phyloP scores from a whole-genome alignment of 2,797 vertebrate species.

The Acanthornis magna region DNA sequence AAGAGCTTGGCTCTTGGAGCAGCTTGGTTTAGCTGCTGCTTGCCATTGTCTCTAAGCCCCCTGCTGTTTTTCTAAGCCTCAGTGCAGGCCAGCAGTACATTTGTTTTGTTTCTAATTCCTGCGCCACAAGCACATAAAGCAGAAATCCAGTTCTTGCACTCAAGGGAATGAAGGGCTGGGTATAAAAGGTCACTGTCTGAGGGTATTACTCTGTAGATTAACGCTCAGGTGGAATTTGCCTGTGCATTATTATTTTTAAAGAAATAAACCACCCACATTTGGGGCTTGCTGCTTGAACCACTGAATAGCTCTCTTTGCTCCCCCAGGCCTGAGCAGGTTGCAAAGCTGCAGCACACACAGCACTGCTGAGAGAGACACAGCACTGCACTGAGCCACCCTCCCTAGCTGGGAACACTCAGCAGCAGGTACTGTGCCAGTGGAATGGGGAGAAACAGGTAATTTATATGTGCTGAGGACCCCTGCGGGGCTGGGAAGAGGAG shows the following conservation, averaged over 20 bases:
- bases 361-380: not conserved
- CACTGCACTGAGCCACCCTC: not conserved
- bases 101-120: constrained; percentile 2
- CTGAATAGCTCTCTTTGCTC: not conserved
- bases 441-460: not conserved
- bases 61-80: constrained; percentile 23
- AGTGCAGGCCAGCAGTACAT: not conserved
- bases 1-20: not conserved
- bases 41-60: constrained; percentile 11
- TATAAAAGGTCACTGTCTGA: not conserved
- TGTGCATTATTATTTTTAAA: not conserved
- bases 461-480: not conserved
- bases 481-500: rapidly evolving
- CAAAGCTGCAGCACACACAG: not conserved
- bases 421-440: too few species aligned
- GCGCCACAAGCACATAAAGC: not conserved
- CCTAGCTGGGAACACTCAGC: not conserved
- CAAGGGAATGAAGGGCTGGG: not conserved
- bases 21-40: not conserved
- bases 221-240: not conserved
- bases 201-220: not conserved
- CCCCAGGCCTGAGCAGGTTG: rapidly evolving
- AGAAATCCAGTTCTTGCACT: not conserved
- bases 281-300: rapidly evolving
- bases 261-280: not conserved